Percentiles rank a stretch among this genome's conserved stretches.
These are phyloP conservation scores for Catocala sponsa DNA, from an alignment of 2,888 invertebrate species.

Conservation along the genomic window DNA sequence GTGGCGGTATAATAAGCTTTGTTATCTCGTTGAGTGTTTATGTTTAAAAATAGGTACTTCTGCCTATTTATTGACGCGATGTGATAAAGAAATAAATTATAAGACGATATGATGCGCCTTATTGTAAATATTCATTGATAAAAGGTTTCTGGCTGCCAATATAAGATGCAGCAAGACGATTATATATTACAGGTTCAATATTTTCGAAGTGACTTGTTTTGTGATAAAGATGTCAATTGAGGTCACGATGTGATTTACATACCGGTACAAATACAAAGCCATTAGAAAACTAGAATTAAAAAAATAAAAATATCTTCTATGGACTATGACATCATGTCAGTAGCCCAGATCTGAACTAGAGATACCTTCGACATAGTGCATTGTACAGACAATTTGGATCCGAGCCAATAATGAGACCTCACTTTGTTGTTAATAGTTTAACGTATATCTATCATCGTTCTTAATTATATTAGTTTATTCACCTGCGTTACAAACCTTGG, in stretches of 20 bases:
- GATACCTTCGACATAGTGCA: slow-evolving; percentile 42
- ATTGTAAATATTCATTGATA: slow-evolving; percentile 2
- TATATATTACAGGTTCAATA: no score
- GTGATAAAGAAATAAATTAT: no score
- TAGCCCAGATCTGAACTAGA: slow-evolving; percentile 18
- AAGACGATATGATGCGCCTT: not conserved
- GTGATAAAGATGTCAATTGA: no score
- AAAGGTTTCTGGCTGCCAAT: slow-evolving; percentile 3
- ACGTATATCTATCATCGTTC: slow-evolving; percentile 57
- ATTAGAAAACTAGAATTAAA: no score
- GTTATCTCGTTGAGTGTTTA: not conserved
- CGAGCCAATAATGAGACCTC: slow-evolving; percentile 61
- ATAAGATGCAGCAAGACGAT: no score
- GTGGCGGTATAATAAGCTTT: slow-evolving; percentile 10
- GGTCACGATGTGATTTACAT: no score
- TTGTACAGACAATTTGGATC: slow-evolving; percentile 55
- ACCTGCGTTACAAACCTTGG: slow-evolving; percentile 53
- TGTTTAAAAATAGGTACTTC: slow-evolving; percentile 1
- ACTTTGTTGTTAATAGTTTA: slow-evolving; percentile 58
- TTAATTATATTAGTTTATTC: slow-evolving; percentile 70
- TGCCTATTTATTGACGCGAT: no score
- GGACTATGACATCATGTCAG: slow-evolving; percentile 4
- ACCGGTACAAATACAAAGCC: no score
- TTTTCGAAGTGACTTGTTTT: no score
- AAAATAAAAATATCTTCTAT: not conserved